These are phyloP conservation scores for Cetoscarus ocellatus DNA, from an alignment of 2,797 vertebrate genomes.

Conservation along the genomic window DNA sequence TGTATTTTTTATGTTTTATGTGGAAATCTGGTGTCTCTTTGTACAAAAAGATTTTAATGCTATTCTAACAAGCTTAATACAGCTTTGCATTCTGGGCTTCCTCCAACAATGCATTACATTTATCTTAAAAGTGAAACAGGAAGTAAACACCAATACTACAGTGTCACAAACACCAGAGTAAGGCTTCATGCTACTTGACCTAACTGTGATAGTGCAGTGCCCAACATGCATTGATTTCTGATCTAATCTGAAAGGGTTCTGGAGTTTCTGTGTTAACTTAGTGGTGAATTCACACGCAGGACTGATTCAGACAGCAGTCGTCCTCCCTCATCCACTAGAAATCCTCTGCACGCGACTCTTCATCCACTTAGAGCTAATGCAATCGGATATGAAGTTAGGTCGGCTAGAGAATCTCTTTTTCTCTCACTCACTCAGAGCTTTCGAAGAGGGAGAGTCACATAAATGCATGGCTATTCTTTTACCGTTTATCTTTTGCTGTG, in stretches of 20 bases:
- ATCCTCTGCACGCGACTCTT: constrained; percentile 46
- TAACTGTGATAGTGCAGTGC: constrained; percentile 10
- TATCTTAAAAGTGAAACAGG: background rate
- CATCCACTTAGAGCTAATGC: constrained; percentile 56
- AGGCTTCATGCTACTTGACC: constrained; percentile 19
- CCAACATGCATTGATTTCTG: constrained; percentile 50
- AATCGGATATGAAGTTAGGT: constrained; percentile 65
- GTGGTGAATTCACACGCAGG: constrained; percentile 38
- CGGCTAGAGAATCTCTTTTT: constrained; percentile 47
- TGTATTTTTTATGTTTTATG: no score
- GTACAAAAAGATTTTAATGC: no score
- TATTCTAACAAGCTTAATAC: no score
- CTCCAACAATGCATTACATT: background rate
- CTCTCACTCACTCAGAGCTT: constrained; percentile 46
- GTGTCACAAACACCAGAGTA: constrained; percentile 4
- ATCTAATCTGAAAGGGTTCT: constrained; percentile 54
- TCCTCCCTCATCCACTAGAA: constrained; percentile 34
- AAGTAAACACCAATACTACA: background rate
- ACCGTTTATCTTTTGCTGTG: constrained; percentile 25
- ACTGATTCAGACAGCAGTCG: constrained; percentile 31
- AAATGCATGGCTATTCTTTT: constrained; percentile 11
- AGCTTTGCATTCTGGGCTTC: no score
- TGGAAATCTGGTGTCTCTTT: no score
- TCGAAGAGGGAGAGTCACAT: constrained; percentile 27
- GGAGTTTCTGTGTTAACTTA: constrained; percentile 47